Base-by-base conservation (phyloP, 2,113 vertebrate genomes). In the Cyanoderma ruficeps region DNA sequence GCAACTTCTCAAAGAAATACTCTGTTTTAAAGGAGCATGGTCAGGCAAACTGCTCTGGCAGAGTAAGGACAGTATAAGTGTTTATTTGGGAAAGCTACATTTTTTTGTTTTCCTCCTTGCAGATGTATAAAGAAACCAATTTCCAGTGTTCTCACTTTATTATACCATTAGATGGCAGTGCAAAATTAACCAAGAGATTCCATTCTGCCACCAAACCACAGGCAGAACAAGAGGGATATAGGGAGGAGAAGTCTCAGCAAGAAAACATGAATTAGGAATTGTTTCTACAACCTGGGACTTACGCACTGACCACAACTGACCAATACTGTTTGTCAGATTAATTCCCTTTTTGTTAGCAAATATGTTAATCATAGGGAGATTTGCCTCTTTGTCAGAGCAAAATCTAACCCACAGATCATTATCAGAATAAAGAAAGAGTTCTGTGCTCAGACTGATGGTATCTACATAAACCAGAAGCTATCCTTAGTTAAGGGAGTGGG, bases 111-210 rank as follows among this genome's bases (percentile, higher is more conserved):
- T 55, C 23, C 16, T 67, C 37, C 33, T 64, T 17, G 27, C 25
- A 72, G n/a, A 70, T 30, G 13, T 37, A 65, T 5, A 15, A 87
- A 89, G 64, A 83, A 91, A 85, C 12, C 50, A n/a, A 52, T 67
- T 95, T 85, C 28, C 82, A 70, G 9, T 10, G 47, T 76, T 89
- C 28, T 93, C 56, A 44, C 53, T 41, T 56, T 56, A 56, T 13
- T 59, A n/a, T 46, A 74, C 94, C 97, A 91, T 83, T 90, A 98
- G 97, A 68, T 96, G 96, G 96, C 55, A 77, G 93, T 92, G 76
- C 61, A 87, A 77, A 97, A 97, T 95, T 72, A 95, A 71, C 59
- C 24, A 70, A 0, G 3, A 42, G 24, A 61, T 93, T 56, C 60
- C 39, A 53, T 77, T 89, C 59, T 86, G 35, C n/a, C 42, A 50